Base-by-base conservation (phyloP, 2,888 invertebrate genomes). In the Leptinotarsa haldemani region DNA sequence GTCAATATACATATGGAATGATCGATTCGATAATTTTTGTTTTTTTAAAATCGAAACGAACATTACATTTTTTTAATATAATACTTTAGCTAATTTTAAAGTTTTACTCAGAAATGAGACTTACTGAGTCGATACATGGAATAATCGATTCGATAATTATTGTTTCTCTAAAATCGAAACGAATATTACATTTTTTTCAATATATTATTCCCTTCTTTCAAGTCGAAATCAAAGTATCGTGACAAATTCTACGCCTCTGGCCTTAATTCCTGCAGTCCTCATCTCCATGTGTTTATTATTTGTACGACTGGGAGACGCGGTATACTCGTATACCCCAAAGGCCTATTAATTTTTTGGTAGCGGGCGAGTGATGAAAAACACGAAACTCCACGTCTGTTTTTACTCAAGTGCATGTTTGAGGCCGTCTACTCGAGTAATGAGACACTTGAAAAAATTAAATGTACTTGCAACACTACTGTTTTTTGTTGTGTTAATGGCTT, bases 291-390 rank as follows among this genome's bases (percentile, higher is more conserved):
- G 68, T 68, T 68, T 68, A 68, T 68, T 68, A 68, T 68, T 68
- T 68, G 56, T 56, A 40, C 9, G 68, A 47, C 68, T 53, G 20
- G 46, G 68, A 68, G 46, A 46, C 68, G 40, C 30, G 53, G 56
- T 68, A 53, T 56, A 22, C 22, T 22, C 22, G 22, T 22, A 53
- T 18, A 71, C 74, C 75, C 69, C 68, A 77, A 73, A 75, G 74
- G 69, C 68, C 74, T 76, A 71, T 77, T 75, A 74, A 75, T 74
- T 78, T 80, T 78, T 78, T 77, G 78, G 79, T 79, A 77, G 74
- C 77, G 72, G 68, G 71, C 75, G 52, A 63, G 77, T 77, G 78
- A 77, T 78, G 78, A 78, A 75, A 80, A 77, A 80, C 78, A 78
- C 70, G 73, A 74, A 73, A 67, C 78, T 73, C 65, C 58, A 65